phyloP scores from a whole-genome alignment of 2,888 invertebrate genomes.

The Lymantria dispar region DNA sequence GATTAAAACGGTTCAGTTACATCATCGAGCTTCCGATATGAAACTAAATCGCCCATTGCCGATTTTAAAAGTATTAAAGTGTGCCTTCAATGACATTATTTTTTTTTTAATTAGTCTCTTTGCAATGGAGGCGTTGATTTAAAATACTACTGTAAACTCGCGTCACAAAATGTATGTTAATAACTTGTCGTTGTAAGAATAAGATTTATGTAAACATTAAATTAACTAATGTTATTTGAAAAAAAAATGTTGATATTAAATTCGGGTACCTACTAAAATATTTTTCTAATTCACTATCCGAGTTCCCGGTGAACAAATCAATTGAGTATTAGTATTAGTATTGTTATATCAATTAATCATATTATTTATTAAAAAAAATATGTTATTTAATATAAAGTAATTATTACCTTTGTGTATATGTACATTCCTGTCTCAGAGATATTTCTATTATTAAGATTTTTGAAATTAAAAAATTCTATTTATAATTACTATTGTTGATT shows the following conservation, averaged over 20 bases:
- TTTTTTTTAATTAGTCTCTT: too few species aligned
- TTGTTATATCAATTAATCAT: too few species aligned
- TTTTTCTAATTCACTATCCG: constrained; percentile 44
- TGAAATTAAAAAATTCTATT: constrained; percentile 20
- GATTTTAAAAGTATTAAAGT: too few species aligned
- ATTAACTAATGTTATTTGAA: constrained; percentile 4
- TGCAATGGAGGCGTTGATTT: too few species aligned
- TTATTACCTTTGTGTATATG: constrained; percentile 36
- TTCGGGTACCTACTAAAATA: constrained; percentile 32
- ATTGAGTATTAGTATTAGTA: constrained; percentile 16
- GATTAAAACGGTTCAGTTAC: too few species aligned
- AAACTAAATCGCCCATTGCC: too few species aligned
- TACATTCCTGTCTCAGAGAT: constrained; percentile 46
- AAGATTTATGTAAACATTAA: constrained; percentile 13
- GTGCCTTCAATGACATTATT: too few species aligned
- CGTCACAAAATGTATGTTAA: constrained; percentile 10
- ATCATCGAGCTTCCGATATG: too few species aligned
- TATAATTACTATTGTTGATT: neutral
- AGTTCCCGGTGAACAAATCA: constrained; percentile 35
- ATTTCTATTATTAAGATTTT: constrained; percentile 37
- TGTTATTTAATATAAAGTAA: constrained; percentile 1
- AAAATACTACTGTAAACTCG: too few species aligned
- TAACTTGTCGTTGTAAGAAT: constrained; percentile 1
- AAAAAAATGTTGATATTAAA: constrained; percentile 34
- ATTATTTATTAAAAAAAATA: too few species aligned